Conservation (phyloP, 2,113 vertebrate genomes). For the Nothocercus julius region DNA sequence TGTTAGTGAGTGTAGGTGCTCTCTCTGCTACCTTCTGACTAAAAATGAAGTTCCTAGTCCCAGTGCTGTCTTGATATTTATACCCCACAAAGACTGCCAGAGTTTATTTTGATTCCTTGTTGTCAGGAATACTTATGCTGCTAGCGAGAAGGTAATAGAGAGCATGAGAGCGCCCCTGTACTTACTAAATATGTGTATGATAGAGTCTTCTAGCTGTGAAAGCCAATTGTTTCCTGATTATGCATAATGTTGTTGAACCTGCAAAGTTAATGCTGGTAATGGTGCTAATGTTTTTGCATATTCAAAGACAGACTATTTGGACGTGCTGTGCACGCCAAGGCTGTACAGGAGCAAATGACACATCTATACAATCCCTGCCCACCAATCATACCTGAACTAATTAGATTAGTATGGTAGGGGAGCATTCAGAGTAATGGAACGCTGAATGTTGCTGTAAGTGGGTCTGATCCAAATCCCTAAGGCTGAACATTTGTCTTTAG, state of each 20-base stretch:
- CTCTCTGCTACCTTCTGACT: background rate
- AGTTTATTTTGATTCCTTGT: background rate
- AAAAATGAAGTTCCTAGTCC: background rate
- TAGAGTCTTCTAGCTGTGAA: background rate
- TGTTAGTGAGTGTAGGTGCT: background rate
- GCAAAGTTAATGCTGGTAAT: background rate
- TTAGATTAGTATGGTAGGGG: background rate
- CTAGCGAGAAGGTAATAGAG: background rate
- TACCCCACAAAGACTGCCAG: background rate
- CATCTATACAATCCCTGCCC: background rate
- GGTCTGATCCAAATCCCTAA: background rate
- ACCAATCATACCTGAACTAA: background rate
- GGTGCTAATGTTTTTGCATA: background rate
- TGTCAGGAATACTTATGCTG: rapidly evolving
- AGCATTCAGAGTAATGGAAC: background rate
- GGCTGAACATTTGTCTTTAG: background rate
- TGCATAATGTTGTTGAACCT: background rate
- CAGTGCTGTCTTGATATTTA: background rate
- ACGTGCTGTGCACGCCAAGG: background rate
- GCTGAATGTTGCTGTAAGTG: background rate
- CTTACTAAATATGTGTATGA: background rate
- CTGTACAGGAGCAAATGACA: background rate
- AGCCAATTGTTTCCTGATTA: background rate
- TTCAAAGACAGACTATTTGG: background rate
- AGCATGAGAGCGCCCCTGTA: background rate